Percentiles rank a stretch among this genome's conserved stretches.
phyloP scores from a whole-genome alignment of 2,888 invertebrate species.

The Amiota minor region DNA sequence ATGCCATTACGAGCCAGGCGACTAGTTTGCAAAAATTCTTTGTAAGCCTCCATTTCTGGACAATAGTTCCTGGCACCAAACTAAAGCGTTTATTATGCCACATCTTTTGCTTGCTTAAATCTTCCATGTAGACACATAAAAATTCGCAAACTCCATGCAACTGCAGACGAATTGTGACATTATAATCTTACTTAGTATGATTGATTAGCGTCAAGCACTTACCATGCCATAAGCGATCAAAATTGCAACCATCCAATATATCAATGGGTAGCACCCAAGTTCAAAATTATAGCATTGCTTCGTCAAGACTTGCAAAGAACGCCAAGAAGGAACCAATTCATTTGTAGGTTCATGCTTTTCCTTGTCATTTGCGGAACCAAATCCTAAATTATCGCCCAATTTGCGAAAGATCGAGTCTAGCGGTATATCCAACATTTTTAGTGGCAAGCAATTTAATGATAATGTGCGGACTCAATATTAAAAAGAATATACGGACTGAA shows the following conservation, averaged over 20 bases:
- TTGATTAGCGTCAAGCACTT: conserved; percentile 37
- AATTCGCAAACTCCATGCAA: conserved; percentile 48
- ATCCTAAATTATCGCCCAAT: conserved; percentile 41
- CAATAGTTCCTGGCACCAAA: conserved; percentile 53
- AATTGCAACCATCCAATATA: conserved; percentile 57
- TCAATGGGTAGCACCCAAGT: conserved; percentile 55
- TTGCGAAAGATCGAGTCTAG: not conserved
- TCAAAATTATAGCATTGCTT: conserved; percentile 33
- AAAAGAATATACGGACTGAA: too few species aligned
- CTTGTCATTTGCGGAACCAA: conserved; percentile 38
- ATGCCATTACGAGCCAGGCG: conserved; percentile 53
- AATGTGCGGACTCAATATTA: too few species aligned
- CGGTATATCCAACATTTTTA: too few species aligned
- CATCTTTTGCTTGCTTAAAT: conserved; percentile 29
- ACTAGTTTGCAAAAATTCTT: conserved; percentile 54
- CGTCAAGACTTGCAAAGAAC: conserved; percentile 24
- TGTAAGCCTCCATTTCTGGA: conserved; percentile 46
- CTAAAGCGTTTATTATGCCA: conserved; percentile 53
- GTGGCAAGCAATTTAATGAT: too few species aligned
- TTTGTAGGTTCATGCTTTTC: not conserved
- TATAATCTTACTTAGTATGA: not conserved
- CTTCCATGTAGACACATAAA: not conserved
- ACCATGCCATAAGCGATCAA: conserved; percentile 56
- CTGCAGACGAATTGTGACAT: conserved; percentile 36
- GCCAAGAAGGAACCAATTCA: not conserved